Evolutionary conservation across 1,140 invertebrate genomes (phyloP).

Genomic region (Leptinotarsa lineolata): DNA sequence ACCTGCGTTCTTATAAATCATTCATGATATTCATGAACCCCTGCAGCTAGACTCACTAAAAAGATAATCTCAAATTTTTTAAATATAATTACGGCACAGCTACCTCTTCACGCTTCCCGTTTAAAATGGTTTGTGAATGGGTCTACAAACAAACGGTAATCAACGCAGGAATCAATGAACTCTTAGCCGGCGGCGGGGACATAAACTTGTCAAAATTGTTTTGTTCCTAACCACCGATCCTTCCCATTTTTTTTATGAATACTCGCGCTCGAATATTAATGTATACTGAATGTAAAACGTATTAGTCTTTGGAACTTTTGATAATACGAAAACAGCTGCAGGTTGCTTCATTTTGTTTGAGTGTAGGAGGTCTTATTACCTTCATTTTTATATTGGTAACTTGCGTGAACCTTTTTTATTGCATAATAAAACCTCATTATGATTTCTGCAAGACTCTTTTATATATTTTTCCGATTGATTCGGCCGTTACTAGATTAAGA

Average conservation of each 20-base stretch:
- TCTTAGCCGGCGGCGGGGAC: not conserved
- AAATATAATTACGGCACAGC: not conserved
- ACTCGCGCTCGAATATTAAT: too few relatives aligned
- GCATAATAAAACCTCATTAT: too few relatives aligned
- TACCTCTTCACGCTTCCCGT: constrained; percentile 4
- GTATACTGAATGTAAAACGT: too few relatives aligned
- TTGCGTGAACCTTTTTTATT: too few relatives aligned
- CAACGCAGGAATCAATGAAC: constrained; percentile 7
- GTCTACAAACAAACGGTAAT: not conserved
- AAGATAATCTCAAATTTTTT: not conserved
- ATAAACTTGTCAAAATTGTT: not conserved
- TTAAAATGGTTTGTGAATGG: constrained; percentile 8
- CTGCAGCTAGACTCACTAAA: not conserved
- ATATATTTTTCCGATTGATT: too few relatives aligned
- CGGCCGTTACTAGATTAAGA: too few relatives aligned
- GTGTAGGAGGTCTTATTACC: too few relatives aligned
- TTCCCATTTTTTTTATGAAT: not conserved
- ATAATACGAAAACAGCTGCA: too few relatives aligned
- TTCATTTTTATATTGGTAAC: too few relatives aligned
- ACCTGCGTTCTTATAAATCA: not conserved
- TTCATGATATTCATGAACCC: constrained; percentile 2
- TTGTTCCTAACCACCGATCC: constrained; percentile 1
- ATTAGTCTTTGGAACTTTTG: too few relatives aligned
- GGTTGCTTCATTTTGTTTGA: too few relatives aligned
- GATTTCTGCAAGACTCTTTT: too few relatives aligned